Base-by-base conservation (phyloP, 2,888 invertebrate species). In the Acleris cristana region DNA sequence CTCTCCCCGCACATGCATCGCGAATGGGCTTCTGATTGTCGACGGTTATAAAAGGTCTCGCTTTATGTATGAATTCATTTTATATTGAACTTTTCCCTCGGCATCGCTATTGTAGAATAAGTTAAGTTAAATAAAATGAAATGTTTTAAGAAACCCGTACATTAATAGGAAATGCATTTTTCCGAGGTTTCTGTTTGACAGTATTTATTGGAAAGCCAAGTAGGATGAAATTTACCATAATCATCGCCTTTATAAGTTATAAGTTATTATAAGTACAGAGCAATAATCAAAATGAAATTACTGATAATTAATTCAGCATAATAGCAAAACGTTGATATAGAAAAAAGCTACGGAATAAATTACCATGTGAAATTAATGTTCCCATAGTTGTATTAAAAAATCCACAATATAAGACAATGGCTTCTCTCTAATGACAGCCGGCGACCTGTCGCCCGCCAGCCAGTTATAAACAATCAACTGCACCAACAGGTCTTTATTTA, bases 401-500 rank as follows among this genome's bases (percentile, higher is more conserved):
- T 21, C 21, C 16, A 45, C 61, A 66, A 62, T 45, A 21, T 23
- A 45, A 62, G 56, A 63, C 57, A 54, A 58, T 54, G 34, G 57
- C 26, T 58, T 53, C 34, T 58, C 52, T 62, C 45, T 58, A 58
- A 67, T 63, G 54, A 54, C 53, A 49, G 12, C 49, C 53, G 53
- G 56, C 53, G 67, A 67, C 67, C 67, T 63, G 34, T 60, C 51
- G 14, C 59, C 26, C 53, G 26, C 52, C 53, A 58, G 62, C 30
- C 56, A 62, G 53, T 45, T 66, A 62, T 49, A 67, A 67, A 67
- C 67, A 79, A 79, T 79, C 78, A 77, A 79, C 79, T 79, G 76
- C 77, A 80, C 80, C 84, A 79, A 89, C 90, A 85, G 86, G 87
- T 89, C 88, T 88, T 87, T 87, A 89, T 89, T 90, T 86, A 83